Evolutionary conservation across 1,140 invertebrate genomes (phyloP).

Genomic region (Pemphigus obesinymphae): DNA sequence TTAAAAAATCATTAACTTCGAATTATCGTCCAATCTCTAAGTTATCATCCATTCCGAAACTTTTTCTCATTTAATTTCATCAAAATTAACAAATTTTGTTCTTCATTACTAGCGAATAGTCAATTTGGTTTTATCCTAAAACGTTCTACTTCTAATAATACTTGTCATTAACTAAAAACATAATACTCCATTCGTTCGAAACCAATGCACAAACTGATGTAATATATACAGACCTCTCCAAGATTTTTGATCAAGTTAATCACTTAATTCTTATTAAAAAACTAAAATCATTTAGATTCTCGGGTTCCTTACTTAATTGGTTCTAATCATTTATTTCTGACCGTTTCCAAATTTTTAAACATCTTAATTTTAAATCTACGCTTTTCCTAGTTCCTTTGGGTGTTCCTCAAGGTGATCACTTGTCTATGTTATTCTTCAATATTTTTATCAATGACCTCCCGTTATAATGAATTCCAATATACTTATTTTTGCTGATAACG

Average conservation of each 20-base stretch:
- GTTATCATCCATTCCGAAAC: no score
- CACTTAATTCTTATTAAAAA: not conserved
- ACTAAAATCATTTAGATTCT: not conserved
- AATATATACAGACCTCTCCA: not conserved
- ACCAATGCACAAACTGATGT: not conserved
- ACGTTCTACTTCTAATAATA: no score
- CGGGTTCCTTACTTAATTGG: not conserved
- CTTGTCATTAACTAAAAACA: not conserved
- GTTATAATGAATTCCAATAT: not conserved
- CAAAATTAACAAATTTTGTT: not conserved
- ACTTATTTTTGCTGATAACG: not conserved
- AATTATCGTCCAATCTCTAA: no score
- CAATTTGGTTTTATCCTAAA: no score
- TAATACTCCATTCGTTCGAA: not conserved
- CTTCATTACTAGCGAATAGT: not conserved
- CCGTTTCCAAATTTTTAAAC: no score
- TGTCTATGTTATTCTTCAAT: no score
- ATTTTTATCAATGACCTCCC: not conserved
- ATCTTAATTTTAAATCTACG: no score
- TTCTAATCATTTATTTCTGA: not conserved
- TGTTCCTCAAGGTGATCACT: no score
- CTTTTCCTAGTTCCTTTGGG: no score
- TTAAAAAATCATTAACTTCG: no score
- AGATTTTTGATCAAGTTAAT: not conserved
- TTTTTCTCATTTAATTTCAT: no score